Evolutionary conservation across 2,113 vertebrate species (phyloP).

Genomic region (Gnathonemus echidnorhynchus): DNA sequence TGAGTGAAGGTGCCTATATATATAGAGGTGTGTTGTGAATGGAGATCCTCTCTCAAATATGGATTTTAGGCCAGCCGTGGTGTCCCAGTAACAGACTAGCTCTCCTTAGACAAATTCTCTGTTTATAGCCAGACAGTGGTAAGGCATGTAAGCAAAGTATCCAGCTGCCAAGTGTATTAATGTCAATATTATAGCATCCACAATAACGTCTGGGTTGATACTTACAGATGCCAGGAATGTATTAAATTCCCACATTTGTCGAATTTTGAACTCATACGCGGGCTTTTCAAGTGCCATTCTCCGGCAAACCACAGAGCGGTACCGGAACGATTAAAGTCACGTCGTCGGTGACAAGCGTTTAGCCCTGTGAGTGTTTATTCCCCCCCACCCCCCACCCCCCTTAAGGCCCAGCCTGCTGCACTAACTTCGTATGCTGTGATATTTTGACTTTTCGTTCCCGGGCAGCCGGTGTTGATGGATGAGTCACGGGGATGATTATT

Average conservation of each 20-base stretch:
- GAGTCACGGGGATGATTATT: conserved; percentile 6
- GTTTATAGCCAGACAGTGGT: not conserved
- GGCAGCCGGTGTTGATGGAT: not conserved
- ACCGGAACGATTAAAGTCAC: not conserved
- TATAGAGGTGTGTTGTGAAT: not conserved
- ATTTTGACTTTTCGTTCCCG: conserved; percentile 4
- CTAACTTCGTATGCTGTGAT: not conserved
- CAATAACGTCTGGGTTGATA: not conserved
- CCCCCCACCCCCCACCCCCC: not conserved
- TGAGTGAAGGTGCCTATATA: not conserved
- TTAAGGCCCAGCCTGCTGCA: not conserved
- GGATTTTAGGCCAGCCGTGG: not conserved
- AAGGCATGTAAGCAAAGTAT: not conserved
- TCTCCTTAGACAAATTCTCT: not conserved
- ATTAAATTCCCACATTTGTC: not conserved
- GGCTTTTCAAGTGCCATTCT: not conserved
- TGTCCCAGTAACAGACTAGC: not conserved
- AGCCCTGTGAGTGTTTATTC: not conserved
- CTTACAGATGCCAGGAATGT: not conserved
- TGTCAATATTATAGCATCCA: not conserved
- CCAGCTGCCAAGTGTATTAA: not conserved
- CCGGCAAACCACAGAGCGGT: not conserved
- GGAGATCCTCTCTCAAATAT: not conserved
- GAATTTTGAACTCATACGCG: not conserved
- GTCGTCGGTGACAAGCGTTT: not conserved